Conservation (phyloP, 2,797 vertebrate genomes). For the Pipistrellus pygmaeus region DNA sequence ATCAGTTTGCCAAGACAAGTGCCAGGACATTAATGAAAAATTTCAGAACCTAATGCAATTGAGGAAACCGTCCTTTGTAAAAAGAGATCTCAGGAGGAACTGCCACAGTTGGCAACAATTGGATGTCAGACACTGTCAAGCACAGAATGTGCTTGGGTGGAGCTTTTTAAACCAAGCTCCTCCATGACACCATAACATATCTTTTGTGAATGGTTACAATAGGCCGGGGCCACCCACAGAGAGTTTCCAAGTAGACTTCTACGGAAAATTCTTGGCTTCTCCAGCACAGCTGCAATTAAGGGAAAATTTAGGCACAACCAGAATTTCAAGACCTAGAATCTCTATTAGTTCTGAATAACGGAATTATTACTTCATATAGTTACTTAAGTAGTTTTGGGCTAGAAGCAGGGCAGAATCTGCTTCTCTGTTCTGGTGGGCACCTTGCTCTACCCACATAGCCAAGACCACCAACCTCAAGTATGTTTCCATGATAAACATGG, state of each 20-base stretch:
- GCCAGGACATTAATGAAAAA: neutral
- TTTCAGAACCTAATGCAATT: neutral
- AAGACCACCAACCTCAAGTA: neutral
- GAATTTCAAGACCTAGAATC: slow-evolving; percentile 21
- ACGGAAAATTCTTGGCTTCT: neutral
- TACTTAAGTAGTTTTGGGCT: neutral
- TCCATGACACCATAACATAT: neutral
- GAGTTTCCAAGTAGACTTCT: neutral
- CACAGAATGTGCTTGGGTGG: neutral
- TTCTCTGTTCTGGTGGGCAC: neutral
- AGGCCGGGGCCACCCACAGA: accelerated
- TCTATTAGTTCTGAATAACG: neutral
- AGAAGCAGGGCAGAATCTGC: neutral
- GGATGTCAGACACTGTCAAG: neutral
- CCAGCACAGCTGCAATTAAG: neutral
- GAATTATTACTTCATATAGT: neutral
- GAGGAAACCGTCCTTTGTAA: neutral
- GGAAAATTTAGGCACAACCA: neutral
- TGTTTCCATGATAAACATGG: neutral
- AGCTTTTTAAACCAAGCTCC: neutral
- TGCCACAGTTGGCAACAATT: neutral
- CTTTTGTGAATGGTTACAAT: neutral
- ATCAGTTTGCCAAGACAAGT: neutral
- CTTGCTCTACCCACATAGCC: neutral
- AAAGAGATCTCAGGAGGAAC: neutral